Conservation (phyloP, 2,113 vertebrate genomes). For the Gallinago paraguaiae region DNA sequence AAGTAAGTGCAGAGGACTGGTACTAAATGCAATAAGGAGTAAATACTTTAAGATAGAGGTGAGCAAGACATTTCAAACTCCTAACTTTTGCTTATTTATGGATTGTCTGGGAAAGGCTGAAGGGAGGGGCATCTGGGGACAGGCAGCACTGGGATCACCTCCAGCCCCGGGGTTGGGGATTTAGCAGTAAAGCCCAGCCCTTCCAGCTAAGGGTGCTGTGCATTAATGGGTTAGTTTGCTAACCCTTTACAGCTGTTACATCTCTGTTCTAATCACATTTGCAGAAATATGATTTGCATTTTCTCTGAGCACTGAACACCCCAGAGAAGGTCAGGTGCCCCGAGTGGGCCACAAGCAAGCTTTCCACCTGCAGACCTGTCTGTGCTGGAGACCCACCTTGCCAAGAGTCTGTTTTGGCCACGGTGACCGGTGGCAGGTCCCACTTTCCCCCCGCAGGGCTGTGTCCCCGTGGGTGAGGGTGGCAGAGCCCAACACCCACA, state of each 20-base stretch:
- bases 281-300: background rate
- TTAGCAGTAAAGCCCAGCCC: no score
- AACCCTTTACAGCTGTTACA: no score
- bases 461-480: background rate
- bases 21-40: background rate
- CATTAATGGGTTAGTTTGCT: background rate
- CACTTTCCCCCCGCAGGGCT: background rate
- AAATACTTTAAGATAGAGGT: conserved; percentile 53
- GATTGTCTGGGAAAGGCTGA: conserved; percentile 19
- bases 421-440: rapidly evolving
- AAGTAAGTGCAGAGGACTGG: background rate
- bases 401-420: background rate
- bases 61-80: conserved; percentile 79
- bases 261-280: background rate
- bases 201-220: no score
- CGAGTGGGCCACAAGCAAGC: rapidly evolving
- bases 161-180: background rate
- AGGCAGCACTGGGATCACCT: no score
- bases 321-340: no score
- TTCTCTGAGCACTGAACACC: background rate
- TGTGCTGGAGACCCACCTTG: background rate
- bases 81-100: conserved; percentile 81
- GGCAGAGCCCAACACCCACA: no score
- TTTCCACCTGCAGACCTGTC: rapidly evolving
- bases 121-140: no score